phyloP scores from a whole-genome alignment of 2,113 vertebrate genomes.

The Actinemys pallida region DNA sequence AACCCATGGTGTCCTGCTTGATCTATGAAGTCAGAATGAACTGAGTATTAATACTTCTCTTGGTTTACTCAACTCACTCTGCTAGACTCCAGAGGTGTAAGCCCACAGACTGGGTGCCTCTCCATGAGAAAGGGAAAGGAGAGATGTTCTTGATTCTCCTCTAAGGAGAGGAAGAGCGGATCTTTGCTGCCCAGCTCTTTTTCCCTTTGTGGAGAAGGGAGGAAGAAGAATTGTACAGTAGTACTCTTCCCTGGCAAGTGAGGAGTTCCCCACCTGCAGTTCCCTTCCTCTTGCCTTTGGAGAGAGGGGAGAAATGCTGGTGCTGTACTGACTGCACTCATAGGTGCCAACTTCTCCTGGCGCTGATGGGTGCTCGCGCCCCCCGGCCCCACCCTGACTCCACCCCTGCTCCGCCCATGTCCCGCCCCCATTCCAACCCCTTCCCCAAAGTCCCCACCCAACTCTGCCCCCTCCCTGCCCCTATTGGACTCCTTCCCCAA shows the following conservation, averaged over 20 bases:
- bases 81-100: neutral
- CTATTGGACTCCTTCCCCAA: too few species aligned
- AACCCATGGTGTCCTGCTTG: neutral
- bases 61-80: neutral
- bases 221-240: neutral
- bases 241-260: neutral
- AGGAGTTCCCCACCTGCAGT: neutral
- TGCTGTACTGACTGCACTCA: neutral
- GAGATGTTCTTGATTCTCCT: neutral
- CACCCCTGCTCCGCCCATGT: too few species aligned
- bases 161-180: neutral
- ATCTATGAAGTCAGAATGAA: neutral
- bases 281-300: neutral
- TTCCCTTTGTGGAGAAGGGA: neutral
- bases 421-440: too few species aligned
- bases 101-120: neutral
- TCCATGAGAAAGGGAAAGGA: neutral
- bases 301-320: neutral
- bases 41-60: neutral
- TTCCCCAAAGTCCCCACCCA: too few species aligned
- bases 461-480: too few species aligned
- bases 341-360: too few species aligned
- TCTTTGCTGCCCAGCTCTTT: neutral
- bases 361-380: too few species aligned
- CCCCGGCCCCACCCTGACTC: too few species aligned